These are phyloP conservation scores for Manacus vitellinus DNA, from an alignment of 2,113 vertebrate species.

Conservation along the genomic window DNA sequence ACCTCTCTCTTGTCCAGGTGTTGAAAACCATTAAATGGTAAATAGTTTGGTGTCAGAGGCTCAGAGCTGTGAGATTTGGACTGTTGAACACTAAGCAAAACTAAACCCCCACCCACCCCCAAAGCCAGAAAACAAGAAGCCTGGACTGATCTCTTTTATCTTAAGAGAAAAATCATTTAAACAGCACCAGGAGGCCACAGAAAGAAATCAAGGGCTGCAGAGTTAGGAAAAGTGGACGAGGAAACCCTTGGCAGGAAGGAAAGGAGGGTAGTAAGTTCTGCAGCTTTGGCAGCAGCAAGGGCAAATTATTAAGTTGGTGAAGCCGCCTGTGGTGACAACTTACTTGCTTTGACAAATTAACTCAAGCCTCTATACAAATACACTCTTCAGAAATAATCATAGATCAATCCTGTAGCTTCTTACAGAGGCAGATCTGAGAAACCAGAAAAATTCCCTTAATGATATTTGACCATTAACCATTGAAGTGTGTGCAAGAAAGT, in stretches of 20 bases:
- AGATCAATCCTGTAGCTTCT: background rate
- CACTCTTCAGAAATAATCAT: background rate
- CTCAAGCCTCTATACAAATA: background rate
- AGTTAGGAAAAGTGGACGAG: background rate
- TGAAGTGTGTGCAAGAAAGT: background rate
- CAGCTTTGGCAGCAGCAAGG: background rate
- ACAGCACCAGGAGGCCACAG: background rate
- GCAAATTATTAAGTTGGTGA: background rate
- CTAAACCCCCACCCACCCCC: background rate
- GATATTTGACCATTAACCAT: background rate
- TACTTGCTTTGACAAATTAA: background rate
- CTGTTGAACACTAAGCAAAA: background rate
- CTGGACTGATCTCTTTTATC: background rate
- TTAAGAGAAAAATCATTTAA: background rate
- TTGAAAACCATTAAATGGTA: background rate
- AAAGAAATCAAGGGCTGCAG: background rate
- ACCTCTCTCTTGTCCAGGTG: accelerated
- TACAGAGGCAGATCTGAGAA: background rate
- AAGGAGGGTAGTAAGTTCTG: background rate
- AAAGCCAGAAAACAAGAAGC: background rate
- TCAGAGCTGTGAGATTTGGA: background rate
- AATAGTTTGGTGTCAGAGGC: background rate
- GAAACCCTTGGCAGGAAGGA: background rate
- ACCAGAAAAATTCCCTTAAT: background rate
- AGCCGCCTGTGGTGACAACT: background rate